These are phyloP conservation scores for Eupeodes latifasciatus DNA, from an alignment of 2,888 invertebrate genomes.

Conservation along the genomic window DNA sequence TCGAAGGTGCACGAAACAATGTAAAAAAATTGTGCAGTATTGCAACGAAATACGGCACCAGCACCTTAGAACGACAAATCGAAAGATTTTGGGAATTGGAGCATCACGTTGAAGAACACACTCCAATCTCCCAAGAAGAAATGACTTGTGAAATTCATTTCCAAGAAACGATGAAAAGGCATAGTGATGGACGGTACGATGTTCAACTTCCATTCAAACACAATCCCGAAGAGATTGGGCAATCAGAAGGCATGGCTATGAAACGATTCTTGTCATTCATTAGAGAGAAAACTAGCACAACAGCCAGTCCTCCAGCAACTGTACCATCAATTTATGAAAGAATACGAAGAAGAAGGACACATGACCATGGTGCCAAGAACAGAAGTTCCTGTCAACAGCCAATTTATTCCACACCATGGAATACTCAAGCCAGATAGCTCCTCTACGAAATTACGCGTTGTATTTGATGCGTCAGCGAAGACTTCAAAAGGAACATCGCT, in stretches of 20 bases:
- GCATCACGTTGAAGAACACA: not conserved
- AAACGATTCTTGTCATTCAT: slow-evolving; percentile 50
- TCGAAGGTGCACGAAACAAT: not conserved
- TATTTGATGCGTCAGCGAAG: not conserved
- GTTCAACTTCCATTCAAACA: slow-evolving; percentile 12
- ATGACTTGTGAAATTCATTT: slow-evolving; percentile 53
- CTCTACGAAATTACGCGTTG: not conserved
- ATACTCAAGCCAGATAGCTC: not conserved
- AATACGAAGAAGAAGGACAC: slow-evolving; percentile 5
- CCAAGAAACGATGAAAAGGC: slow-evolving; percentile 28
- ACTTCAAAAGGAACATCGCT: not conserved
- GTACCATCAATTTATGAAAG: not conserved
- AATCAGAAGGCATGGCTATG: slow-evolving; percentile 16
- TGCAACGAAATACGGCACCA: not conserved
- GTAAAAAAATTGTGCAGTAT: not conserved
- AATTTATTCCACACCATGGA: not conserved
- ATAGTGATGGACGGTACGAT: slow-evolving; percentile 43
- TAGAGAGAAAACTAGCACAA: slow-evolving; percentile 55
- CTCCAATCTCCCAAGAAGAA: not conserved
- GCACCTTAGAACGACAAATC: not conserved
- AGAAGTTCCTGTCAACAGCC: not conserved
- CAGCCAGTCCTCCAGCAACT: not conserved
- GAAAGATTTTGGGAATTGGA: not conserved
- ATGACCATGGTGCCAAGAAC: not conserved
- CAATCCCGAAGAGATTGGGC: too few relatives aligned